Base-by-base conservation (phyloP, 2,888 invertebrate species). In the Galerucella nymphaeae region DNA sequence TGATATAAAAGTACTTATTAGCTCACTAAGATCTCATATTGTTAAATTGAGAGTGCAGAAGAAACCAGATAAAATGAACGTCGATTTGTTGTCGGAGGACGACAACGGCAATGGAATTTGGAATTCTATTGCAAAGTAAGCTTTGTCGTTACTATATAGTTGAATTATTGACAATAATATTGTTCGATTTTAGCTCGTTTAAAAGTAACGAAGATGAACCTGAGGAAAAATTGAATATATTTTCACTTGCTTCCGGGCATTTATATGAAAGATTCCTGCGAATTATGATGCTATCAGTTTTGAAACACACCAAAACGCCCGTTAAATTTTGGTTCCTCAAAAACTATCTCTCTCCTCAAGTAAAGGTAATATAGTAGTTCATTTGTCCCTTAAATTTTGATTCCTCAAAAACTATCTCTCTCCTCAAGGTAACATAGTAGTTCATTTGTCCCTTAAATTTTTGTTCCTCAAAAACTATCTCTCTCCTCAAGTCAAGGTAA, bases 291-390 rank as follows among this genome's bases (percentile, higher is more conserved):
- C 86, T 99, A 76, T 97, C 97, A 66, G 96, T 99, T 4, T 88
- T 98, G 75, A 99, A 99, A 85, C 92, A 99, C 83, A 99, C 99
- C 9, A 96, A 97, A 87, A 94, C 94, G 0, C 95, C 95, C 0
- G 98, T 99, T 45, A 99, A 99, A 86, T 99, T 99, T 88, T 99
- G 99, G 99, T 98, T 99, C 86, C 89, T 99, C 76, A 99, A 99
- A 87, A 99, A 99, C 87, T 99, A 98, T 85, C 89, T 99, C 14
- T 99, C 99, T 13, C 99, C 99, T 0, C 95, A 96, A 73, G 91
- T 99, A 75, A 97, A 96, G 90, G 94, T 94, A 85, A 82, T 38
- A 45, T 23, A 20, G 13, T 48, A 64, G 38, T 67, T 71, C 50
- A 50, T 20, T n/a, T n/a, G 0, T 95, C 95, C 0, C 98, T 99